These are phyloP conservation scores for Liasis olivaceus DNA, from an alignment of 2,797 vertebrate species.

Conservation along the genomic window DNA sequence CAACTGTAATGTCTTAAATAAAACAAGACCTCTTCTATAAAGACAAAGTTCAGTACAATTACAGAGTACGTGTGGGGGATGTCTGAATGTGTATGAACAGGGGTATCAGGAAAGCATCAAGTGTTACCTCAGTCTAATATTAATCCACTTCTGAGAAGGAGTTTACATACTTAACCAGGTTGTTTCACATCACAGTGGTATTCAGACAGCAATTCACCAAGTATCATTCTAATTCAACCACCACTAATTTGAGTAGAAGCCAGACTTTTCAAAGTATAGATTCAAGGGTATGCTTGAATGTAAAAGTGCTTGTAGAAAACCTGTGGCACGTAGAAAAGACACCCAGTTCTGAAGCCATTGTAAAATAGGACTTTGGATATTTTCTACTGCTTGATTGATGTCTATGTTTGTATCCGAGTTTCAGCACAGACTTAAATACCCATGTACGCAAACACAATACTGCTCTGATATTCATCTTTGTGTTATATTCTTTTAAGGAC, in stretches of 20 bases:
- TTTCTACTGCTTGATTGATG: background rate
- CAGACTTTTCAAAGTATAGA: background rate
- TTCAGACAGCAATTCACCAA: background rate
- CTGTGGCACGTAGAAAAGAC: background rate
- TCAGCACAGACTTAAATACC: background rate
- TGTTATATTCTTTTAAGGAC: background rate
- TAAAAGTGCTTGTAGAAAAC: background rate
- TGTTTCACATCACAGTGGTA: background rate
- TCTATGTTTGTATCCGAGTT: background rate
- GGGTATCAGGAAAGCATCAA: background rate
- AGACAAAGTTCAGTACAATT: background rate
- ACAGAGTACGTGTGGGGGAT: background rate
- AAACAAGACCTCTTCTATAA: background rate
- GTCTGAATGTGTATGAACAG: background rate
- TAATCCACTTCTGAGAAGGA: background rate
- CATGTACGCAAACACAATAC: background rate
- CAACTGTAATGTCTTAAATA: background rate
- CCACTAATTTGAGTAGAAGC: background rate
- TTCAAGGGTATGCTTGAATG: background rate
- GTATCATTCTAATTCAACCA: background rate
- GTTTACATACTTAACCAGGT: background rate
- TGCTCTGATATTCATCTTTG: background rate
- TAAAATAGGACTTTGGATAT: background rate
- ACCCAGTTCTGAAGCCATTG: background rate
- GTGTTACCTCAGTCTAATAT: background rate